Percentiles rank a stretch among this genome's conserved stretches.
Evolutionary conservation across 2,113 vertebrate genomes (phyloP).

Genomic region (Psittacula cyanocephala): DNA sequence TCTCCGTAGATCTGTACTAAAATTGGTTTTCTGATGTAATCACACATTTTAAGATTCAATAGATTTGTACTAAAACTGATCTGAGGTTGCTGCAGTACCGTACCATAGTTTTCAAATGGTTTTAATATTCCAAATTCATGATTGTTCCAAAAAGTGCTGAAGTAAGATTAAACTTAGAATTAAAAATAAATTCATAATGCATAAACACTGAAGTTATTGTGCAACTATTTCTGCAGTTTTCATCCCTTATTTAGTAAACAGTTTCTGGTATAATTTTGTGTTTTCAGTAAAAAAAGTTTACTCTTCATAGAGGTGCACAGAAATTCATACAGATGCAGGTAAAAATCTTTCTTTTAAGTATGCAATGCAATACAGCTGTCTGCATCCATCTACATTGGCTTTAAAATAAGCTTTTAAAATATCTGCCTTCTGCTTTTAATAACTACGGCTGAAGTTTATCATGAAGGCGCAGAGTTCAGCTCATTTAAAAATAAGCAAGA

Average conservation of each 20-base stretch:
- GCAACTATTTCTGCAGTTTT: neutral
- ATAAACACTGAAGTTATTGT: neutral
- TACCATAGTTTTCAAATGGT: neutral
- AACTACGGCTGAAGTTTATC: neutral
- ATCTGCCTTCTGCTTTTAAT: neutral
- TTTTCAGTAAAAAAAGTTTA: neutral
- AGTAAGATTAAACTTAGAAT: neutral
- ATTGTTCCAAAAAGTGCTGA: neutral
- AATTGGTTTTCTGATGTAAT: constrained; percentile 34
- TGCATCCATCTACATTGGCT: neutral
- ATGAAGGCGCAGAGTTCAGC: neutral
- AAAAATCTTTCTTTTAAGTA: neutral
- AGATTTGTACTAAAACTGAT: constrained; percentile 21
- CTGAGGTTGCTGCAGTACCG: neutral
- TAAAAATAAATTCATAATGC: neutral
- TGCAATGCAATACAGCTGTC: neutral
- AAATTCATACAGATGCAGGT: neutral
- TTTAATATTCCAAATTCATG: neutral
- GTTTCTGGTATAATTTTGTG: neutral
- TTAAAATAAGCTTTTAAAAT: neutral
- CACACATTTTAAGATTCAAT: constrained; percentile 32
- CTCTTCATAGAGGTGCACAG: neutral
- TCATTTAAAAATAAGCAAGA: neutral
- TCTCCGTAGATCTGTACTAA: constrained; percentile 44
- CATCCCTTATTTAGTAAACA: neutral